These are phyloP conservation scores for Pavo muticus DNA, from an alignment of 2,113 vertebrate species.

Conservation along the genomic window DNA sequence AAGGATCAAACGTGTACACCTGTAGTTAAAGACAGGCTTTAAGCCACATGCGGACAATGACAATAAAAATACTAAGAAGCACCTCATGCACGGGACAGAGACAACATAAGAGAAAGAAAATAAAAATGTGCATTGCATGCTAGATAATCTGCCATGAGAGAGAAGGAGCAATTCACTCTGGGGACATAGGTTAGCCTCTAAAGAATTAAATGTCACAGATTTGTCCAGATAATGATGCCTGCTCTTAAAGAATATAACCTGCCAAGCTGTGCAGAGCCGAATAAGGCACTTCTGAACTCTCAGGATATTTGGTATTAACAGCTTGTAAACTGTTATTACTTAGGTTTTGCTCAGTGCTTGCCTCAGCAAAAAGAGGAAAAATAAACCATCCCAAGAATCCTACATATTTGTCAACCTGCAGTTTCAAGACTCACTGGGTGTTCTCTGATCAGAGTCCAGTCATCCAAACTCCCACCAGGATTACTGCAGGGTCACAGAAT, in stretches of 20 bases:
- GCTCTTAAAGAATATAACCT: constrained; percentile 3
- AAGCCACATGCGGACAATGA: background rate
- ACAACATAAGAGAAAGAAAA: background rate
- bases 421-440: background rate
- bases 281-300: constrained; percentile 24
- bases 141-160: background rate
- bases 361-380: constrained; percentile 50
- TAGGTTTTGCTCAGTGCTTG: background rate
- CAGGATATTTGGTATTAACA: constrained; percentile 32
- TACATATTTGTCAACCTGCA: background rate
- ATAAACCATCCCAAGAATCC: constrained; percentile 15
- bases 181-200: background rate
- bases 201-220: constrained; percentile 52
- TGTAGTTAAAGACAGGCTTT: background rate
- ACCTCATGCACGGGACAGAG: background rate
- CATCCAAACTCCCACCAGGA: background rate
- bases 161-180: background rate
- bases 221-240: constrained; percentile 22
- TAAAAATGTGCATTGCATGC: background rate
- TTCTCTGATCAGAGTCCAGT: background rate
- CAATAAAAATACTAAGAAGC: background rate
- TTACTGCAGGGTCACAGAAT: background rate
- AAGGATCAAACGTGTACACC: background rate
- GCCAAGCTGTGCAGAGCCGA: constrained; percentile 12
- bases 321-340: constrained; percentile 42